Evolutionary conservation across 2,797 vertebrate genomes (phyloP), one percentile per base, ranked within the genome.

Genomic region (Stomatorhinus walkeri): DNA sequence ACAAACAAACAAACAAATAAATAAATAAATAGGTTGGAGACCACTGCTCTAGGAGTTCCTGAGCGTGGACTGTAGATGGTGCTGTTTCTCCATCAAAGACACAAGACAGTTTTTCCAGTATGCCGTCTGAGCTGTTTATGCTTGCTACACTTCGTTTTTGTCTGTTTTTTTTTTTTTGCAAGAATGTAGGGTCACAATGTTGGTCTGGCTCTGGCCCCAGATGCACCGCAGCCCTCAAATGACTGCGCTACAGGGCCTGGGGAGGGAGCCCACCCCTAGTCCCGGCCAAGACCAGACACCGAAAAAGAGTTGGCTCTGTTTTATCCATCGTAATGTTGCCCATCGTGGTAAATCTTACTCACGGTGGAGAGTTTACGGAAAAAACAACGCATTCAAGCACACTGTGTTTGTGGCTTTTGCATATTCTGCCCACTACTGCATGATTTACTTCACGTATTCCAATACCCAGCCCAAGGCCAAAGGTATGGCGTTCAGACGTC

Each of bases 11-110:
- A 54, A 19, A 52, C 1, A 54, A 19, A 51, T 12, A 10, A 10
- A 49, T 14, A 51, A 14, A 51, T 51, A 14, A 19, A 54, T n/a
- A 59, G 24, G 61, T 28, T 36, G 28, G 64, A 72, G 28, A 36
- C 28, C 28, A 68, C 64, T 68, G 24, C 24, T 61, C n/a, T 61
- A 61, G 7, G n/a, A 61, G n/a, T 61, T 24, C 7, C n/a, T 12
- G 2, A 64, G 9, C 1, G 9, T 72, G 28, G 28, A 16, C 64
- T 72, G 72, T 86, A 56, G 92, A 90, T 89, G 92, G 91, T 91
- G 90, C 92, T 92, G 90, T 92, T 91, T 90, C 91, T 91, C 92
- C 92, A 90, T 85, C 88, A 87, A 24, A 89, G 9, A 56, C 7
- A 46, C 0, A 28, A n/a, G 1, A 1, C 2, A 54, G 14, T 16